Evolutionary conservation across 2,113 vertebrate genomes (phyloP).

Genomic region (Menidia beryllina): DNA sequence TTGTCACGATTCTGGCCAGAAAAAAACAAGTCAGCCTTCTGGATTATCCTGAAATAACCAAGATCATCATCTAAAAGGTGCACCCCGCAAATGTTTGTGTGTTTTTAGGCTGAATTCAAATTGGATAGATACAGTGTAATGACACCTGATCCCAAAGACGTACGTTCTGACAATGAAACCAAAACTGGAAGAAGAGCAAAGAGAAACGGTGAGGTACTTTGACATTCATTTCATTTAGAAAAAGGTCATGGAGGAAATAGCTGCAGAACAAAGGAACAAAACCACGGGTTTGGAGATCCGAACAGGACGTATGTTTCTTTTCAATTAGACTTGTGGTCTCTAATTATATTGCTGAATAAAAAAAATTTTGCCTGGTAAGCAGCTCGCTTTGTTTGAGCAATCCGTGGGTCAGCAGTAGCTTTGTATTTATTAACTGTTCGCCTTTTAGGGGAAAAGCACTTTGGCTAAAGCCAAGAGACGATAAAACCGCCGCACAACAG

Average conservation of each 20-base stretch:
- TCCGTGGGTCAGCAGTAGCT: slow-evolving; percentile 22
- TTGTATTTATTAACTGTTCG: slow-evolving; percentile 41
- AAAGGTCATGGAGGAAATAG: slow-evolving; percentile 26
- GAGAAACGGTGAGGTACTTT: neutral
- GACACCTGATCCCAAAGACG: no score
- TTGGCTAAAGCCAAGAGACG: neutral
- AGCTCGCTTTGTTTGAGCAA: slow-evolving; percentile 25
- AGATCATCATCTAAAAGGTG: neutral
- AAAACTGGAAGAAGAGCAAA: no score
- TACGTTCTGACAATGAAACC: no score
- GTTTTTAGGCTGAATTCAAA: neutral
- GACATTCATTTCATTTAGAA: slow-evolving; percentile 23
- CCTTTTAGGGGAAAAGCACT: slow-evolving; percentile 29
- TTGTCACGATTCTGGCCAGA: no score
- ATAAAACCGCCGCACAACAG: slow-evolving; percentile 2
- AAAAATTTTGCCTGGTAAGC: slow-evolving; percentile 8
- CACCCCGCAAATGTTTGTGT: neutral
- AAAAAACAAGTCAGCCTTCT: no score
- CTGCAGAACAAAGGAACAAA: slow-evolving; percentile 36
- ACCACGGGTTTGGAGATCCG: slow-evolving; percentile 12
- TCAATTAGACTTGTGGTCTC: slow-evolving; percentile 6
- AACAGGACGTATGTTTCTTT: slow-evolving; percentile 11
- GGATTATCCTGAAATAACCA: neutral
- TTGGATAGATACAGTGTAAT: neutral
- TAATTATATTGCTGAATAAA: slow-evolving; percentile 35